Conservation (phyloP, 2,888 invertebrate genomes). For the Teleogryllus oceanicus region DNA sequence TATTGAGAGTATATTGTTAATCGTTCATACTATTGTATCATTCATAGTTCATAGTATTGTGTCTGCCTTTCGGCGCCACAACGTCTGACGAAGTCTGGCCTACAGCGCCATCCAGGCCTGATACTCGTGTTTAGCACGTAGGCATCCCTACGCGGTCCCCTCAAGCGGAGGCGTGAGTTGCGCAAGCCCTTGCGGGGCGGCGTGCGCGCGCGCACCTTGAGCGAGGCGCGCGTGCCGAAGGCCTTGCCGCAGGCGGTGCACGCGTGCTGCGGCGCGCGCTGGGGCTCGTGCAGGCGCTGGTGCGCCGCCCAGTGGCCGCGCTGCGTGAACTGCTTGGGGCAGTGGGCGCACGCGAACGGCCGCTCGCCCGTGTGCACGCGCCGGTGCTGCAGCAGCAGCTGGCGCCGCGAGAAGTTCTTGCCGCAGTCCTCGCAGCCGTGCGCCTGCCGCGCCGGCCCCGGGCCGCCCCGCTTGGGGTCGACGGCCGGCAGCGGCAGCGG, state of each 20-base stretch:
- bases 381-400: slow-evolving; percentile 36
- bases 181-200: too few species aligned
- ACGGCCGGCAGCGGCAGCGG: neutral
- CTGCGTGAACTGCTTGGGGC: slow-evolving; percentile 38
- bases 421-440: slow-evolving; percentile 37
- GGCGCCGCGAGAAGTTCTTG: slow-evolving; percentile 34
- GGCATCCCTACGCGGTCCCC: too few species aligned
- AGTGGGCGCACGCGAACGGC: slow-evolving; percentile 38
- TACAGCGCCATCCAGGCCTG: too few species aligned
- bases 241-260: slow-evolving; percentile 48
- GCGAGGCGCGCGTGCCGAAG: slow-evolving; percentile 47
- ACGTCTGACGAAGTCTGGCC: too few species aligned
- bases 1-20: too few species aligned
- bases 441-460: too few species aligned
- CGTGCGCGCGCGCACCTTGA: slow-evolving; percentile 44
- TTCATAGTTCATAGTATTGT: too few species aligned
- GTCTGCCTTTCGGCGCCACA: too few species aligned
- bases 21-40: too few species aligned
- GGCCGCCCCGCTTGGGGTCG: too few species aligned
- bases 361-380: slow-evolving; percentile 32
- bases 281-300: slow-evolving; percentile 39
- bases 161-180: too few species aligned
- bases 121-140: too few species aligned
- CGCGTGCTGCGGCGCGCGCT: slow-evolving; percentile 41
- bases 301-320: slow-evolving; percentile 40